Evolutionary conservation across 2,888 invertebrate genomes (phyloP).

Genomic region (Minunthozetes semirufus): DNA sequence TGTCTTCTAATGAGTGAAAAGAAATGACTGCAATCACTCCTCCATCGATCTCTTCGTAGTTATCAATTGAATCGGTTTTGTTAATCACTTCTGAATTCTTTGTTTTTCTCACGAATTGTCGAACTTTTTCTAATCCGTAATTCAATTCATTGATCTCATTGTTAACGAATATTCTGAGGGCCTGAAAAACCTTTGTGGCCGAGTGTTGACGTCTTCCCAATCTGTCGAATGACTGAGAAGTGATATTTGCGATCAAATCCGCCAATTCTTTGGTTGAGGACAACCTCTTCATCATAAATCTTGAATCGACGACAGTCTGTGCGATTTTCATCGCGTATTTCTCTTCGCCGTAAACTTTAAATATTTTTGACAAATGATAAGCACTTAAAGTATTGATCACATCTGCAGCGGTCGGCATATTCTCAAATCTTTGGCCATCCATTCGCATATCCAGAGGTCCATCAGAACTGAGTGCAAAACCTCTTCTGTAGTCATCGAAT

Average conservation of each 20-base stretch:
- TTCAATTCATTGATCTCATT: conserved; percentile 92
- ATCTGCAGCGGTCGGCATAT: conserved; percentile 75
- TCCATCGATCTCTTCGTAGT: neutral
- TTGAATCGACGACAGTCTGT: conserved; percentile 72
- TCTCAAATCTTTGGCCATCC: conserved; percentile 63
- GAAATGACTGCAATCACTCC: conserved; percentile 74
- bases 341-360: conserved; percentile 89
- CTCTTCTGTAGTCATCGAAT: conserved; percentile 69
- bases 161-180: conserved; percentile 87
- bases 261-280: conserved; percentile 70
- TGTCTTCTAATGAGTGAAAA: conserved; percentile 90
- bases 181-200: conserved; percentile 83
- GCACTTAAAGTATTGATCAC: conserved; percentile 73
- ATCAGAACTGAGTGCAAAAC: conserved; percentile 75
- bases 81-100: neutral
- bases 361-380: conserved; percentile 67
- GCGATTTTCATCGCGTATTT: conserved; percentile 77
- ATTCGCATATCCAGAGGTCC: conserved; percentile 93
- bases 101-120: conserved; percentile 59
- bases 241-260: conserved; percentile 17
- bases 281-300: conserved; percentile 66
- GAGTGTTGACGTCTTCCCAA: conserved; percentile 66
- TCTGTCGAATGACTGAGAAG: conserved; percentile 55
- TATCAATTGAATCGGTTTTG: neutral
- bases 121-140: conserved; percentile 71